Conservation (phyloP, 1,140 invertebrate genomes). For the Vollenhovia emeryi region DNA sequence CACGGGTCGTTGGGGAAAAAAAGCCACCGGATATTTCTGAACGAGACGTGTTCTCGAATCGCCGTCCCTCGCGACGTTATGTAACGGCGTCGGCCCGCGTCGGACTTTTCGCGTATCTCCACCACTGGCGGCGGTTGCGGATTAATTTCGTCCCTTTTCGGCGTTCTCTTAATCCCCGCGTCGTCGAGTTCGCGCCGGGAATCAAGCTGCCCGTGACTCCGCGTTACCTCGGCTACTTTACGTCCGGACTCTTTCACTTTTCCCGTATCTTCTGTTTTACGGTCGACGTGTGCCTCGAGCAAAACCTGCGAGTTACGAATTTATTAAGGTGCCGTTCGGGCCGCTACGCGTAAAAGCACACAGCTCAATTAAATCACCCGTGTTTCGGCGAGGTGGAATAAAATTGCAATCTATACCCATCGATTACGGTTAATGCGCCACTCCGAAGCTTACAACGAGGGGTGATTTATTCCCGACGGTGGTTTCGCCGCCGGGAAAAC, state of each 20-base stretch:
- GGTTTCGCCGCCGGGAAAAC: conserved; percentile 31
- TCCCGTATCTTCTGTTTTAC: neutral
- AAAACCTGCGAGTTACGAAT: neutral
- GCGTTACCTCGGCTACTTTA: neutral
- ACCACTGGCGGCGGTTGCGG: neutral
- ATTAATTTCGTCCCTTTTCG: conserved; percentile 11
- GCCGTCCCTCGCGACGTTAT: neutral
- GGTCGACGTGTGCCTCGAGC: neutral
- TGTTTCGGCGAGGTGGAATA: neutral
- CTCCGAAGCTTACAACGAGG: conserved; percentile 4
- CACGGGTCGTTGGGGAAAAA: conserved; percentile 1
- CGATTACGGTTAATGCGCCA: conserved; percentile 23
- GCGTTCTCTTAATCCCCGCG: neutral
- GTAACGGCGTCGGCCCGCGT: too few relatives aligned
- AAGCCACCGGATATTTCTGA: neutral
- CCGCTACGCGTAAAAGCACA: neutral
- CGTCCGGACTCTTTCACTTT: neutral
- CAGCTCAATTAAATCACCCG: neutral
- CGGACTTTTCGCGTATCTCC: conserved; percentile 12
- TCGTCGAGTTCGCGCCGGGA: neutral
- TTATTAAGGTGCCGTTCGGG: neutral
- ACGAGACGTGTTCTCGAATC: neutral
- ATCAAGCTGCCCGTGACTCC: neutral
- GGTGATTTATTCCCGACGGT: conserved; percentile 32
- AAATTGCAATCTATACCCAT: conserved; percentile 16